phyloP scores from a whole-genome alignment of 1,140 invertebrate genomes.

The Ridgeia piscesae region DNA sequence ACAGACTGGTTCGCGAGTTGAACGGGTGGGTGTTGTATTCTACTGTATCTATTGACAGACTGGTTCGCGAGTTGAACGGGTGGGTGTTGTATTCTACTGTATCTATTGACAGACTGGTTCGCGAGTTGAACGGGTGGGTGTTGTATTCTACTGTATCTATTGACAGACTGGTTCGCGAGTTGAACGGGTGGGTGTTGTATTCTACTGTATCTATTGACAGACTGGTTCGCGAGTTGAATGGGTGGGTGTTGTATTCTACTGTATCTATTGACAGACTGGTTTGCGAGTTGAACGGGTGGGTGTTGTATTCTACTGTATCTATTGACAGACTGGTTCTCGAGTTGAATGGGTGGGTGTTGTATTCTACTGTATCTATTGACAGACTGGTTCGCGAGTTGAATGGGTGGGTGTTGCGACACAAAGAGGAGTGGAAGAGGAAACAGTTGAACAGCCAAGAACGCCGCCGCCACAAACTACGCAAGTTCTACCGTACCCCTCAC shows the following conservation, averaged over 20 bases:
- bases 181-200: background rate
- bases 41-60: too few relatives aligned
- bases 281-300: background rate
- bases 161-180: too few relatives aligned
- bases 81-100: too few relatives aligned
- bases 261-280: background rate
- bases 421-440: conserved; percentile 3
- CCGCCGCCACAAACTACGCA: background rate
- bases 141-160: too few relatives aligned
- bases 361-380: background rate
- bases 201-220: conserved; percentile 11
- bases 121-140: too few relatives aligned
- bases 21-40: too few relatives aligned
- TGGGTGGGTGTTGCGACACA: background rate
- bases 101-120: too few relatives aligned
- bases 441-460: background rate
- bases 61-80: too few relatives aligned
- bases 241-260: background rate
- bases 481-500: conserved; percentile 9
- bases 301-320: background rate
- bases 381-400: background rate
- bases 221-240: background rate
- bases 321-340: background rate
- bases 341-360: background rate
- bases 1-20: too few relatives aligned